Percentiles rank a stretch among this genome's conserved stretches.
Evolutionary conservation across 2,113 vertebrate species (phyloP).

Genomic region (Grallaria varia): DNA sequence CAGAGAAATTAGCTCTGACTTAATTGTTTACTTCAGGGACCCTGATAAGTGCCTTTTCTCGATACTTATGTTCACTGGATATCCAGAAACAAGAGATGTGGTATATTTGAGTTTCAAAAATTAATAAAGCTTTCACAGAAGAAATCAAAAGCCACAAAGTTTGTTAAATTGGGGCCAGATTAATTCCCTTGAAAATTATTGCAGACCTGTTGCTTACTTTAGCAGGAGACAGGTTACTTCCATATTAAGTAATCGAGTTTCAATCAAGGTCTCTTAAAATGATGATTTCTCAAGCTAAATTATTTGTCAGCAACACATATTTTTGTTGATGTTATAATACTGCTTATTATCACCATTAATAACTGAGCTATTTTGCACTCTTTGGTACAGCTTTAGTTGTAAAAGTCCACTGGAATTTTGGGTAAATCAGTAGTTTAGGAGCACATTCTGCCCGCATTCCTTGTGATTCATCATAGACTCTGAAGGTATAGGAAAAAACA

Average conservation of each 20-base stretch:
- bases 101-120: not conserved
- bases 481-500: not conserved
- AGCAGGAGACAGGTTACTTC: not conserved
- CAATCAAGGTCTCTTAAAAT: slow-evolving; percentile 34
- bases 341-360: not conserved
- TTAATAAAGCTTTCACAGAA: slow-evolving; percentile 9
- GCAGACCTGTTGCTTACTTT: not conserved
- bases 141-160: not conserved
- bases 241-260: slow-evolving; percentile 15
- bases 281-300: not conserved
- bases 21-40: not conserved
- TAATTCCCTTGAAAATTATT: not conserved
- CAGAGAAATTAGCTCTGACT: slow-evolving; percentile 7
- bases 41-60: not conserved
- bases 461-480: not conserved
- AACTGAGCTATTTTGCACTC: not conserved
- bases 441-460: not conserved
- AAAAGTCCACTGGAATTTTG: not conserved
- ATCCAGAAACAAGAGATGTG: not conserved
- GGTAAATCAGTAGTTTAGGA: not conserved
- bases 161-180: not conserved
- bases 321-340: not conserved
- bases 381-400: not conserved
- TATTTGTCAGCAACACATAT: not conserved
- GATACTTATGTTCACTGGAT: not conserved